These are phyloP conservation scores for Cryptocheilus praepositus DNA, from an alignment of 2,888 invertebrate species.

Conservation along the genomic window DNA sequence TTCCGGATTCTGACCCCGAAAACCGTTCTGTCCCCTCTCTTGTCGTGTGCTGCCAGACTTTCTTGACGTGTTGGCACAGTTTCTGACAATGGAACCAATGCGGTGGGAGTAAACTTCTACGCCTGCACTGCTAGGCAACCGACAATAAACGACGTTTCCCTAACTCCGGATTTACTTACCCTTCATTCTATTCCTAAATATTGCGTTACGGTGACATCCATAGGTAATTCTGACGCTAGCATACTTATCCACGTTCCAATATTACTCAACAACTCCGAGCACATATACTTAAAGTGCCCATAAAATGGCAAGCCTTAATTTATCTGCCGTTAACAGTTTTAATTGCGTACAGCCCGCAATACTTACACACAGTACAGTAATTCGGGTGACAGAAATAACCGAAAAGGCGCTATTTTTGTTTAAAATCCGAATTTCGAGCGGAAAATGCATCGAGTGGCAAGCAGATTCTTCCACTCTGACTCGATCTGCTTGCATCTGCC, in stretches of 20 bases:
- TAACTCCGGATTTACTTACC: constrained; percentile 20
- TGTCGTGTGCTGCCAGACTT: constrained; percentile 37
- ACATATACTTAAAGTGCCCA: no score
- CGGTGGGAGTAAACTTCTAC: constrained; percentile 39
- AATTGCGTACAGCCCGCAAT: no score
- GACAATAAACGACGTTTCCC: constrained; percentile 17
- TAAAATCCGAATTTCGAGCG: neutral
- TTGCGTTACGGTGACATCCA: neutral
- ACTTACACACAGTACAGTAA: no score
- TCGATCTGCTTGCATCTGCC: constrained; percentile 70
- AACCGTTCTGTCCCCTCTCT: constrained; percentile 30
- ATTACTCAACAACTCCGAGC: no score
- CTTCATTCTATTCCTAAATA: neutral
- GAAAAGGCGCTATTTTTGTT: neutral
- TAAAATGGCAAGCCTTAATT: no score
- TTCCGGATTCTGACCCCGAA: constrained; percentile 48
- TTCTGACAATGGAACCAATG: constrained; percentile 45
- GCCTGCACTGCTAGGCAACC: constrained; percentile 27
- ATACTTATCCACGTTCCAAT: no score
- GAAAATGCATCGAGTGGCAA: no score
- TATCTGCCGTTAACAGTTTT: no score
- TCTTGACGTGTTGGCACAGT: constrained; percentile 54
- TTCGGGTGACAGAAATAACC: no score
- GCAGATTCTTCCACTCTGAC: constrained; percentile 24
- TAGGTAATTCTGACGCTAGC: neutral